phyloP scores from a whole-genome alignment of 2,113 vertebrate genomes.

The Oreochromis niloticus region DNA sequence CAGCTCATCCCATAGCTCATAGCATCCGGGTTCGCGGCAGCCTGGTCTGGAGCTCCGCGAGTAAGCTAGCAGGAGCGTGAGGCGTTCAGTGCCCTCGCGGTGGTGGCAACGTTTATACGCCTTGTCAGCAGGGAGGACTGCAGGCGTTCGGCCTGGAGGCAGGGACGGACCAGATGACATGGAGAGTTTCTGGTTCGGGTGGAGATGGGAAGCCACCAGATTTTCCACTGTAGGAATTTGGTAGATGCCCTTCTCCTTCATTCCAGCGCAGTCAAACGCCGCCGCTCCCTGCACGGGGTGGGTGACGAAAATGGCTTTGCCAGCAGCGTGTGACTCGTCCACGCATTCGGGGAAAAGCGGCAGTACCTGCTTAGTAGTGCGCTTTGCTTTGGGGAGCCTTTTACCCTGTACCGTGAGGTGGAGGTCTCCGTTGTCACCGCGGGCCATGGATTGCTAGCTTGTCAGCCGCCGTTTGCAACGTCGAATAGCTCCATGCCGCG shows the following conservation, averaged over 20 bases:
- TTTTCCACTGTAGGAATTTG: background rate
- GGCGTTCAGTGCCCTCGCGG: background rate
- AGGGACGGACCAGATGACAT: background rate
- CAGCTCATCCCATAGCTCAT: background rate
- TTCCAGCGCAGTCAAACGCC: fast-evolving
- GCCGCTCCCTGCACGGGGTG: background rate
- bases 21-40: background rate
- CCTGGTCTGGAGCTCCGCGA: background rate
- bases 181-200: background rate
- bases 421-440: too few relatives aligned
- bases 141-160: background rate
- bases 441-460: too few relatives aligned
- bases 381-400: background rate
- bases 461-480: too few relatives aligned
- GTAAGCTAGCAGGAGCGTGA: background rate
- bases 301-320: background rate
- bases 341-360: background rate
- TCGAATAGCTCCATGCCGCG: too few relatives aligned
- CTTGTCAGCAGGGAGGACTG: background rate
- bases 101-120: background rate
- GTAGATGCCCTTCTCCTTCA: background rate
- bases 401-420: too few relatives aligned
- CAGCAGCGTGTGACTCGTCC: background rate
- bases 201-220: background rate
- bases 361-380: background rate